Percentiles rank a stretch among this genome's conserved stretches.
These are phyloP conservation scores for Ptychobarbus kaznakovi DNA, from an alignment of 2,797 vertebrate species.

Conservation along the genomic window DNA sequence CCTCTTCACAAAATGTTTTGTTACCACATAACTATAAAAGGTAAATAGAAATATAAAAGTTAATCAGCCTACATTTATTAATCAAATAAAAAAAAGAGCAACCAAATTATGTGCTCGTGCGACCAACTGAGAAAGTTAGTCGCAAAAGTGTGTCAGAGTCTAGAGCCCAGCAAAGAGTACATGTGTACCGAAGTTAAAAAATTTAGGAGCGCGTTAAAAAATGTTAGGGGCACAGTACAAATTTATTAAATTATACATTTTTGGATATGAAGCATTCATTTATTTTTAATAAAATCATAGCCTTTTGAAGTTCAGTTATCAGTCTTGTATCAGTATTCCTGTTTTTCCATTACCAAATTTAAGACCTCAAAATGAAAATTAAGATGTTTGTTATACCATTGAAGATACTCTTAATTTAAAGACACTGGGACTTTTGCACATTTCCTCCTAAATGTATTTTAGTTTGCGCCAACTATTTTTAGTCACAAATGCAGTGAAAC, in stretches of 20 bases:
- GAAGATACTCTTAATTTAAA: neutral
- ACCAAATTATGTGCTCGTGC: too few relatives aligned
- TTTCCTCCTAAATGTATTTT: neutral
- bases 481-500: neutral
- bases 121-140: too few relatives aligned
- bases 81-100: too few relatives aligned
- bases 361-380: neutral
- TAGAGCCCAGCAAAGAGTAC: neutral
- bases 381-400: neutral
- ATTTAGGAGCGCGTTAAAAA: neutral
- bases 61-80: too few relatives aligned
- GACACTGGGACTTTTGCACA: neutral
- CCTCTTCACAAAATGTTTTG: too few relatives aligned
- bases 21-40: too few relatives aligned
- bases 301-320: neutral
- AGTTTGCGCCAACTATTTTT: neutral
- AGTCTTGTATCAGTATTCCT: neutral
- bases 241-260: rapidly evolving
- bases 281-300: neutral
- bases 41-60: too few relatives aligned
- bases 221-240: neutral
- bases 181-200: neutral
- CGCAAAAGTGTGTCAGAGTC: too few relatives aligned
- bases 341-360: neutral
- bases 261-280: neutral